These are phyloP conservation scores for Penaeus indicus DNA, from an alignment of 1,140 invertebrate genomes.

Conservation along the genomic window DNA sequence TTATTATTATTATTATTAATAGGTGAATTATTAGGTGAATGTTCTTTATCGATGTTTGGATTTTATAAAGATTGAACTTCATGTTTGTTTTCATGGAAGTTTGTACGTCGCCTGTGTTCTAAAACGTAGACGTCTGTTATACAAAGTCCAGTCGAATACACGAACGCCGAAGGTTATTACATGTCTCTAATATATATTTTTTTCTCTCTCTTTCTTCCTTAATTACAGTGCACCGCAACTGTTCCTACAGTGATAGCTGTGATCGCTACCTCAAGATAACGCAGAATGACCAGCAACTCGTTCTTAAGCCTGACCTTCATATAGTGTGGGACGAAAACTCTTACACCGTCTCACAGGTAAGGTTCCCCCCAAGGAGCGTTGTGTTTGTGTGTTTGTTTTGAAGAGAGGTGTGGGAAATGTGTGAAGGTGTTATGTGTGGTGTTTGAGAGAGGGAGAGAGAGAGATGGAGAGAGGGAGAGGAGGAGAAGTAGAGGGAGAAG, in stretches of 20 bases:
- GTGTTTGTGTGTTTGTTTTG: conserved; percentile 3
- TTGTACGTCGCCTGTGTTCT: too few relatives aligned
- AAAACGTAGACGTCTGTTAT: background rate
- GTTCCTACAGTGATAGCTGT: conserved; percentile 73
- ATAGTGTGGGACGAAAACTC: conserved; percentile 78
- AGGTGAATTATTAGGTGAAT: too few relatives aligned
- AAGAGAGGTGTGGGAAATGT: too few relatives aligned
- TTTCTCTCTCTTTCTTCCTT: conserved; percentile 46
- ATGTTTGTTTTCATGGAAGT: too few relatives aligned
- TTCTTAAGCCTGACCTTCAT: conserved; percentile 77
- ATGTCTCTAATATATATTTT: background rate
- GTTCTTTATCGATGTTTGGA: too few relatives aligned
- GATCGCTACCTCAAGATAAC: conserved; percentile 75
- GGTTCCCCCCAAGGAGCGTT: background rate
- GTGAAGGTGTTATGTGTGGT: too few relatives aligned
- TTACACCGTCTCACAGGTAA: conserved; percentile 78
- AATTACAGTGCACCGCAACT: conserved; percentile 78
- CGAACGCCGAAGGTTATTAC: background rate
- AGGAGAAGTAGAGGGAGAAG: too few relatives aligned
- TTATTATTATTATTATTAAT: too few relatives aligned
- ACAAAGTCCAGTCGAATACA: background rate
- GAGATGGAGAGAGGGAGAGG: too few relatives aligned
- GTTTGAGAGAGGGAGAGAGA: too few relatives aligned
- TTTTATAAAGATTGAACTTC: too few relatives aligned
- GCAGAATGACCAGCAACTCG: conserved; percentile 74